phyloP scores from a whole-genome alignment of 92 coral and sea anemone genomes.

The Phenganax subtilis region DNA sequence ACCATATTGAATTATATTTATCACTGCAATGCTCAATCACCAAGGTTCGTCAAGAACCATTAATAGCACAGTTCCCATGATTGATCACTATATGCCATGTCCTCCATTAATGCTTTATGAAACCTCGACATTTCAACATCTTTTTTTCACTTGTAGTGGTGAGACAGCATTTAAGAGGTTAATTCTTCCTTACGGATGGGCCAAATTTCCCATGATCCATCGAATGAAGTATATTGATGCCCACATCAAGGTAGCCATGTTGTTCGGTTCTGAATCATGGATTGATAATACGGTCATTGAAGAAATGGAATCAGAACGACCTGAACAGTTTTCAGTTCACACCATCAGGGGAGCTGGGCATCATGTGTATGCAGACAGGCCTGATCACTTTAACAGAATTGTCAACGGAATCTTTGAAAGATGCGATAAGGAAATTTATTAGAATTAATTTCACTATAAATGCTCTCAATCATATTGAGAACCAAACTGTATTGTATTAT shows the following conservation, averaged over 20 bases:
- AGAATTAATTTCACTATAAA: neutral
- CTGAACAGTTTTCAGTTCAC: slow-evolving; percentile 54
- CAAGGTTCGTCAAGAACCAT: slow-evolving; percentile 58
- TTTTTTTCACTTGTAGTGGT: slow-evolving; percentile 57
- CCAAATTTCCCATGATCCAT: slow-evolving; percentile 84
- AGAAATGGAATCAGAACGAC: slow-evolving; percentile 44
- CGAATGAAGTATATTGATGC: slow-evolving; percentile 59
- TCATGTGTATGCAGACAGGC: slow-evolving; percentile 90
- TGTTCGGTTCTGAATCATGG: slow-evolving; percentile 84
- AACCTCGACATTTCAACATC: neutral
- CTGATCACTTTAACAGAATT: slow-evolving; percentile 57
- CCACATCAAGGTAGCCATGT: slow-evolving; percentile 66
- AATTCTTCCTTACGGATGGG: slow-evolving; percentile 79
- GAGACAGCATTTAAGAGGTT: slow-evolving; percentile 84
- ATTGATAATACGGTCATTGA: slow-evolving; percentile 52
- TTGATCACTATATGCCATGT: no score
- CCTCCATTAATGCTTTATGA: no score
- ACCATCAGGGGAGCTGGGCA: slow-evolving; percentile 76
- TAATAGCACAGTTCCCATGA: no score
- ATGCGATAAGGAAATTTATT: slow-evolving; percentile 48
- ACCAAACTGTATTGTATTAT: neutral
- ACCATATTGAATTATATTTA: slow-evolving; percentile 76
- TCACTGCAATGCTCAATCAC: slow-evolving; percentile 94
- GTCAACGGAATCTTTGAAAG: slow-evolving; percentile 54
- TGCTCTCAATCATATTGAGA: neutral